Evolutionary conservation across 2,797 vertebrate species (phyloP), one percentile per base, ranked within the genome.

Genomic region (Poecilia velifera): DNA sequence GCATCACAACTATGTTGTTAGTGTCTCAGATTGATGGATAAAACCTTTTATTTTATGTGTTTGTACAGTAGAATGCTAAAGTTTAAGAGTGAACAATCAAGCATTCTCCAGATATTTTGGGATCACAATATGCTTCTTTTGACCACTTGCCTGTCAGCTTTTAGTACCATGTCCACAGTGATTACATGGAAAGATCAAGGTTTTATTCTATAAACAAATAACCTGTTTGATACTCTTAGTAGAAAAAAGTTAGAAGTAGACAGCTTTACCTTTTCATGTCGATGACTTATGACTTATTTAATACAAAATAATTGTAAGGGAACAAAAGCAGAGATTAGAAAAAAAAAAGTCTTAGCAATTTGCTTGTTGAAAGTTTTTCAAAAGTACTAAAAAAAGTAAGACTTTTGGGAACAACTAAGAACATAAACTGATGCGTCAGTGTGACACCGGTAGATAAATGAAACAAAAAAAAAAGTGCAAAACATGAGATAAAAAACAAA

Each of bases 1-100:
- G 14, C 36, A 53, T 77, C 13, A 59, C 20, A 2, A 1, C 49
- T 77, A 75, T 76, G 41, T 25, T 80, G 20, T 79, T 39, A 76
- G 45, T 51, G 14, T 16, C 6, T 84, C 14, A 76, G 34, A 79
- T 46, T 76, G 10, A 74, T 43, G 16, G 14, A 0, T 1, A 76
- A 70, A 62, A 68, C 9, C 5, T n/a, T 9, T 31, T 46, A 14
- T 79, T 47, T 68, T 47, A 10, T 71, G 41, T 22, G n/a, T n/a
- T 25, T 31, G 9, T 2, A 53, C 20, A 18, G 45, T 3, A 13
- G 20, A 55, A n/a, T 13, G 28, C 34, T 64, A 22, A 74, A 41
- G 16, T 25, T 10, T 20, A 55, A 43, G 4, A 22, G 18, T 46
- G 47, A 36, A n/a, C 10, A n/a, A 79, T 51, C 43, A 13, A 73